phyloP scores from a whole-genome alignment of 2,113 vertebrate species.

The Pogonocichla stellata region DNA sequence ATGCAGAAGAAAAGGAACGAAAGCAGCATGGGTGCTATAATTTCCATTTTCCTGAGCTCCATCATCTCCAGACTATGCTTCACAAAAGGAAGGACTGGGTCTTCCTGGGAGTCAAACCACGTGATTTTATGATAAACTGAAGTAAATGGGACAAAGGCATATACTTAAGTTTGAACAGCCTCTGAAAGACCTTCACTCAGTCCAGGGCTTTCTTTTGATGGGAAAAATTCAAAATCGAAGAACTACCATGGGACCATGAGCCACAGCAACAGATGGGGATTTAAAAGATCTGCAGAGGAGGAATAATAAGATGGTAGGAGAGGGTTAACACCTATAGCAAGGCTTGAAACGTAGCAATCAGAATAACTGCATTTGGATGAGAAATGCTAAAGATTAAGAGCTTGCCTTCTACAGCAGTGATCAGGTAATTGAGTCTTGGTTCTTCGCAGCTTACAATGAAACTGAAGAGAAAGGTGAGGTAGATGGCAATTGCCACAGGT shows the following conservation, averaged over 20 bases:
- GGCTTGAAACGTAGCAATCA: not conserved
- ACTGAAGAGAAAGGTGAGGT: not conserved
- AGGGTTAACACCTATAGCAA: not conserved
- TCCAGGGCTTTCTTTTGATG: not conserved
- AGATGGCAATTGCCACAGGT: not conserved
- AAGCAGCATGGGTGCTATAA: not conserved
- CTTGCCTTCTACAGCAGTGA: not conserved
- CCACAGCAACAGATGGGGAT: not conserved
- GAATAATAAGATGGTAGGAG: not conserved
- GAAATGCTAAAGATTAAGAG: not conserved
- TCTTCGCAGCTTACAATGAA: not conserved
- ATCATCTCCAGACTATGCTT: not conserved
- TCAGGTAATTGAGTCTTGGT: not conserved
- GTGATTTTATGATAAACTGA: not conserved
- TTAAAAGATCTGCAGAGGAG: not conserved
- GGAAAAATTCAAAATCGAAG: not conserved
- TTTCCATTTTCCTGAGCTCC: not conserved
- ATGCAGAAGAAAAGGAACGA: not conserved
- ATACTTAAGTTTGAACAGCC: not conserved
- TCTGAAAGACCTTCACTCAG: not conserved
- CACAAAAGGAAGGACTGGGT: not conserved
- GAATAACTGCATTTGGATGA: slow-evolving; percentile 5
- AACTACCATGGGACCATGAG: not conserved
- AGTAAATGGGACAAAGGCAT: not conserved
- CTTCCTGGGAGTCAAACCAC: not conserved